These are phyloP conservation scores for Ochotona princeps DNA, from an alignment of 2,113 vertebrate species.

Conservation along the genomic window DNA sequence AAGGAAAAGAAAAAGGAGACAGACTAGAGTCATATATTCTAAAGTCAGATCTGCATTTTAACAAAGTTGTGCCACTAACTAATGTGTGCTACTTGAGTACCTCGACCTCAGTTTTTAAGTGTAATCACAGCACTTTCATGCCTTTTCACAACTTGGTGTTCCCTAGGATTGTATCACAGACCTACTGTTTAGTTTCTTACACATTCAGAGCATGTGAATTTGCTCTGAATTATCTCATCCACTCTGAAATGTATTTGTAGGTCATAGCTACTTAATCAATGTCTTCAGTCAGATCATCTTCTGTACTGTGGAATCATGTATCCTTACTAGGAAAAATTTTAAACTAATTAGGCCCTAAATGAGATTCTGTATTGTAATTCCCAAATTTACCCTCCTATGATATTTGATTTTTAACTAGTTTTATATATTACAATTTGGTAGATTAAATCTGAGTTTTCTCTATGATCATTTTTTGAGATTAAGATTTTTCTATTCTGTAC, in stretches of 20 bases:
- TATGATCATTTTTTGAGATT: background rate
- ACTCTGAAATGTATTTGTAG: background rate
- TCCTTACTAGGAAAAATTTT: background rate
- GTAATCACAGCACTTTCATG: background rate
- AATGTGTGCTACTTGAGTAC: background rate
- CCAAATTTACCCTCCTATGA: background rate
- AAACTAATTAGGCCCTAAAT: background rate
- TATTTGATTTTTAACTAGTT: background rate
- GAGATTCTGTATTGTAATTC: background rate
- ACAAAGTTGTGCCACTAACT: background rate
- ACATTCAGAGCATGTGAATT: too few species aligned
- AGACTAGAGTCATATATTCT: background rate
- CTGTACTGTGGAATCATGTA: background rate
- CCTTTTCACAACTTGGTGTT: background rate
- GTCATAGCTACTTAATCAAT: background rate
- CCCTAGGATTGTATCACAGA: background rate
- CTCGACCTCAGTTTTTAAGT: background rate
- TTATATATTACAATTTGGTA: background rate
- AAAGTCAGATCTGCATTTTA: background rate
- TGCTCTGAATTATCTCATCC: background rate
- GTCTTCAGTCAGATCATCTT: background rate
- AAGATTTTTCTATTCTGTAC: background rate
- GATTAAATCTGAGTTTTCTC: background rate
- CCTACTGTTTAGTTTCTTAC: background rate
- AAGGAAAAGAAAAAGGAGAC: background rate